Base-by-base conservation (phyloP, 2,888 invertebrate species). In the Cyaniris semiargus region DNA sequence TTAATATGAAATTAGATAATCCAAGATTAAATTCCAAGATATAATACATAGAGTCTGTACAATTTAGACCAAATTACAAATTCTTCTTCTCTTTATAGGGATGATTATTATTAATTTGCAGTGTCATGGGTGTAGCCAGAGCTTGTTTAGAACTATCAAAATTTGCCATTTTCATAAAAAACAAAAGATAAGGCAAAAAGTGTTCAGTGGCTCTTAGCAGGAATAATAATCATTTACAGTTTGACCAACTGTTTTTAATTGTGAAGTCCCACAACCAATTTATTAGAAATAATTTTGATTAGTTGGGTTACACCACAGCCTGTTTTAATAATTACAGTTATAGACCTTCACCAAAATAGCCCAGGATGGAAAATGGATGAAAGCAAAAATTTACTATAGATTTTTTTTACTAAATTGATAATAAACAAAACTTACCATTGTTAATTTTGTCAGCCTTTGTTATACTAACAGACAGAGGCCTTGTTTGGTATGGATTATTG, bases 401-500 rank as follows among this genome's bases (percentile, higher is more conserved):
- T 18, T 53, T 18, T 53, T 48, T 15, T 53, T 53, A 53, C 53
- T 18, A 18, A 53, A 18, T 53, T 18, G 53, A 18, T 7, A 53
- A 53, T 5, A 4, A 23, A 60, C 10, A 23, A 60, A 86, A 90
- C 82, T 89, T 92, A 71, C 87, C 84, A 80, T 89, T 87, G 85
- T 87, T 90, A 81, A 87, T 86, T 90, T 92, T 92, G 83, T 93
- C 93, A 86, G 89, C 85, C 89, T 92, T 94, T 81, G 92, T 89
- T 76, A 94, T 90, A 85, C 88, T 93, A 78, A 94, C 92, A 27
- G 93, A 94, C 78, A 94, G 84, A 76, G 94, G 93, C 83, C 92
- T 89, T 60, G 93, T 94, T 80, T 94, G 93, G 85, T 94, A 94
- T 0, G 94, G 94, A 86, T 94, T 93, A 81, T 93, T 93, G 82